Percentiles rank a stretch among this genome's conserved stretches.
Conservation (phyloP, 30 jellyfish, hydroid and myxozoan species). For the Aurelia sp. region DNA sequence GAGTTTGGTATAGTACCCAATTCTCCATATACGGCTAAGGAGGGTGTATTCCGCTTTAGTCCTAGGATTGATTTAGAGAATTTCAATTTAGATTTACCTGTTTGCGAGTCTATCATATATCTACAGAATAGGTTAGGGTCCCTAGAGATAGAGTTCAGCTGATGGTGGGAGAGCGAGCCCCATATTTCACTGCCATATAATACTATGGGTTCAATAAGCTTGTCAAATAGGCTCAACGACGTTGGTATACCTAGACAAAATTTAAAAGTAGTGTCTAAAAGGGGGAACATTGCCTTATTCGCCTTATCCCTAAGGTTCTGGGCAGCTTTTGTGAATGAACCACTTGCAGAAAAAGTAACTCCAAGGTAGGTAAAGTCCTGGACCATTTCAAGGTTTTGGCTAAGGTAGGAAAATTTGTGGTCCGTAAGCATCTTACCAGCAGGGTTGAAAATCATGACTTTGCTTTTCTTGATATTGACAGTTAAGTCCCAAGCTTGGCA, state of each 20-base stretch:
- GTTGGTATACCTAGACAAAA: neutral
- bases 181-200: slow-evolving; percentile 17
- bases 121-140: slow-evolving; percentile 1
- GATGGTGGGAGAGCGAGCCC: slow-evolving; percentile 10
- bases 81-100: slow-evolving; percentile 1
- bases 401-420: slow-evolving; percentile 10
- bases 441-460: neutral
- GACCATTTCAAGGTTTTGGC: slow-evolving; percentile 1
- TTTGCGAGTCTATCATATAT: slow-evolving; percentile 16
- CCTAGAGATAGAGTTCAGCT: neutral
- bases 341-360: slow-evolving; percentile 14
- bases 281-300: slow-evolving; percentile 2
- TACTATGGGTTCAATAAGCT: slow-evolving; percentile 22
- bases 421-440: slow-evolving; percentile 8
- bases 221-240: neutral
- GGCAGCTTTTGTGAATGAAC: neutral
- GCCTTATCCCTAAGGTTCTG: slow-evolving; percentile 22
- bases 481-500: slow-evolving; percentile 17
- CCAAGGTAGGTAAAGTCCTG: slow-evolving; percentile 35
- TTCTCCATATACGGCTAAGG: neutral
- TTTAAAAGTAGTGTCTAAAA: slow-evolving; percentile 21
- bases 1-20: neutral
- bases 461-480: slow-evolving; percentile 22
- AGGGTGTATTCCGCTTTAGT: neutral
- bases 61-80: slow-evolving; percentile 7